These are phyloP conservation scores for Laticauda laticaudata DNA, from an alignment of 2,113 vertebrate genomes.

Conservation along the genomic window DNA sequence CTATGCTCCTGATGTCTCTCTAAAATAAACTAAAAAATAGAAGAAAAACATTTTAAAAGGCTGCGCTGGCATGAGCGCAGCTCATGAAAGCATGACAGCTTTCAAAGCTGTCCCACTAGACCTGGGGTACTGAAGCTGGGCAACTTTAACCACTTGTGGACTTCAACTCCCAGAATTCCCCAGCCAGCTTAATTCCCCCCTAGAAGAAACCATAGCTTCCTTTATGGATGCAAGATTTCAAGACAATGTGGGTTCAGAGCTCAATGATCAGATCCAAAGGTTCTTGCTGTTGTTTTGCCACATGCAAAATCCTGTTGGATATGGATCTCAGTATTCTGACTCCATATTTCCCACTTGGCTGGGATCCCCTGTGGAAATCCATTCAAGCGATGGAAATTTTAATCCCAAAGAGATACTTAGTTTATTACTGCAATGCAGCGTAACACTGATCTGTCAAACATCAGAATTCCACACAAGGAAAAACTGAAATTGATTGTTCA, in stretches of 20 bases:
- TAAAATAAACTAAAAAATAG: neutral
- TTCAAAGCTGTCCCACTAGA: neutral
- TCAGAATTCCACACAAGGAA: neutral
- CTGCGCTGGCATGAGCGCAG: no score
- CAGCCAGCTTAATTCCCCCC: neutral
- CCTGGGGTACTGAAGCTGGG: neutral
- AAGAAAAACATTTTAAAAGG: neutral
- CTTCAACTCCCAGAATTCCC: neutral
- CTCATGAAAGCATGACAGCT: no score
- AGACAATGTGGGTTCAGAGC: no score
- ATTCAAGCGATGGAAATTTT: neutral
- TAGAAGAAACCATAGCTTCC: neutral
- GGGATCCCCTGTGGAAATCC: neutral
- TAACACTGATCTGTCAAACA: neutral
- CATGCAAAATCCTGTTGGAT: neutral
- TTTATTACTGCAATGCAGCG: neutral
- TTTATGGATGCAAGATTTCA: neutral
- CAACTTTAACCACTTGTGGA: neutral
- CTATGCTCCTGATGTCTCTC: neutral
- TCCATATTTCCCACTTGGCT: neutral
- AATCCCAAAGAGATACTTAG: neutral
- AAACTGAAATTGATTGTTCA: neutral
- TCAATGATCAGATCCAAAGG: neutral
- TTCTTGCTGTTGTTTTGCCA: no score
- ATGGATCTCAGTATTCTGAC: neutral